phyloP scores from a whole-genome alignment of 2,888 invertebrate genomes.

The Cataglyphis cursor region DNA sequence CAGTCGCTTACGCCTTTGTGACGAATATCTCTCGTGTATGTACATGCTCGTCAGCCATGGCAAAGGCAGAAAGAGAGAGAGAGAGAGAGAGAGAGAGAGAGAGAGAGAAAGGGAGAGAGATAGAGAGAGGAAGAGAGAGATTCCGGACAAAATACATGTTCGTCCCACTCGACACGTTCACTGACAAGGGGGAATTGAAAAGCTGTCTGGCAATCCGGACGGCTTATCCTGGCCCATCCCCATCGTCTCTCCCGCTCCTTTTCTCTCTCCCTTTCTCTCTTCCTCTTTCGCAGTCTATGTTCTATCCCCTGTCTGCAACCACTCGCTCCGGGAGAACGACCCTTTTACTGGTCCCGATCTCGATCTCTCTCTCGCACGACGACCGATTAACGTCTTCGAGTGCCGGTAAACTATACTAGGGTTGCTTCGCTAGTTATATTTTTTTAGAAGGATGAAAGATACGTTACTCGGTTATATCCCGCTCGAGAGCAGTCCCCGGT shows the following conservation, averaged over 20 bases:
- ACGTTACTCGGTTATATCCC: slow-evolving; percentile 23
- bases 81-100: slow-evolving; percentile 47
- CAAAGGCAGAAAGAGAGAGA: slow-evolving; percentile 33
- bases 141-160: slow-evolving; percentile 73
- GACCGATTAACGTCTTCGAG: slow-evolving; percentile 65
- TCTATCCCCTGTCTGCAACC: slow-evolving; percentile 11
- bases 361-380: slow-evolving; percentile 41
- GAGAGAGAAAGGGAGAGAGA: slow-evolving; percentile 60
- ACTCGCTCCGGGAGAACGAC: slow-evolving; percentile 52
- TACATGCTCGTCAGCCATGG: slow-evolving; percentile 60
- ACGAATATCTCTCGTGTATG: slow-evolving; percentile 64
- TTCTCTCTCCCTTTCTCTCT: slow-evolving; percentile 30
- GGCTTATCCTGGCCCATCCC: slow-evolving; percentile 81
- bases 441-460: slow-evolving; percentile 33
- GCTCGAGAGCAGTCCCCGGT: slow-evolving; percentile 9
- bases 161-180: slow-evolving; percentile 84
- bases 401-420: slow-evolving; percentile 56
- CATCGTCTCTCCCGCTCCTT: slow-evolving; percentile 37
- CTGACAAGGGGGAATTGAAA: slow-evolving; percentile 86
- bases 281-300: neutral
- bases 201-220: slow-evolving; percentile 85
- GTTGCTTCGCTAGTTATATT: slow-evolving; percentile 61
- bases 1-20: slow-evolving; percentile 61
- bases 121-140: slow-evolving; percentile 40
- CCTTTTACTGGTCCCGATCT: slow-evolving; percentile 61